Conservation (phyloP, 2,113 vertebrate species). For the Corydoras maculifer region DNA sequence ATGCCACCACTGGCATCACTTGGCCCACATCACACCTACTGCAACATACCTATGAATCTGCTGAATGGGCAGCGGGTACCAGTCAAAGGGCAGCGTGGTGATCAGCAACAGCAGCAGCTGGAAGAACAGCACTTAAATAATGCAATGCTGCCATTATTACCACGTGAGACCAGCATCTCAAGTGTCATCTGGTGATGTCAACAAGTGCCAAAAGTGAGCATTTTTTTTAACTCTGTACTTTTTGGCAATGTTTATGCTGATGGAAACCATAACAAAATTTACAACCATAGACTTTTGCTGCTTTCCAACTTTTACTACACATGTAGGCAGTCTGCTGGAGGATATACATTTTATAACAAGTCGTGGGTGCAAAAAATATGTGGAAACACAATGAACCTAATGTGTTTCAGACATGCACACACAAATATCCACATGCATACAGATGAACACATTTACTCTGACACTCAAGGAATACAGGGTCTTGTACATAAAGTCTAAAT, state of each 20-base stretch:
- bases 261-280: not conserved
- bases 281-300: conserved; percentile 64
- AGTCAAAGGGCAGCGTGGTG: conserved; percentile 70
- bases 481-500: conserved; percentile 97
- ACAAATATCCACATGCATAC: conserved; percentile 16
- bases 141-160: conserved; percentile 91
- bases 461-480: conserved; percentile 91
- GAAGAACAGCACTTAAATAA: conserved; percentile 95
- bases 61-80: conserved; percentile 89
- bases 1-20: conserved; percentile 84
- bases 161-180: conserved; percentile 95
- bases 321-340: not conserved
- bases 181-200: conserved; percentile 96
- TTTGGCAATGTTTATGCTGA: conserved; percentile 8
- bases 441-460: conserved; percentile 11
- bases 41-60: conserved; percentile 99
- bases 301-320: conserved; percentile 73
- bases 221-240: not conserved
- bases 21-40: conserved; percentile 97
- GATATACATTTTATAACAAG: conserved; percentile 34
- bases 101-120: conserved; percentile 68
- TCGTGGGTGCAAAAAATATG: conserved; percentile 36
- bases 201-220: conserved; percentile 54
- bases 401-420: conserved; percentile 52
- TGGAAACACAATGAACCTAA: conserved; percentile 42